Conservation (phyloP, 2,888 invertebrate genomes). For the Caenorhabditis doughertyi region DNA sequence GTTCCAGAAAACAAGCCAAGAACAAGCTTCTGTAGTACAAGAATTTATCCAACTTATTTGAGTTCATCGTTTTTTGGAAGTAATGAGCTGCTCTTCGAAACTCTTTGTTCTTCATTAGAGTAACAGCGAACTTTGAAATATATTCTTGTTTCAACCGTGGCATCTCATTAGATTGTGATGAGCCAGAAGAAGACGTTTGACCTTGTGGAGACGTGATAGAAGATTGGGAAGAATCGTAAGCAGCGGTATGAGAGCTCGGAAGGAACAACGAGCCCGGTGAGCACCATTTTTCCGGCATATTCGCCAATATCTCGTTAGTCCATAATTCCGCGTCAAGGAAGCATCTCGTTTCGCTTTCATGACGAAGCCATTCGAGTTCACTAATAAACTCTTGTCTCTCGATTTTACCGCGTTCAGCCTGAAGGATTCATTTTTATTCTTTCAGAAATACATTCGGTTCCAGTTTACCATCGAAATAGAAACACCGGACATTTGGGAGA, state of each 20-base stretch:
- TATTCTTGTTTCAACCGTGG: conserved; percentile 10
- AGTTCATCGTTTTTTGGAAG: conserved; percentile 73
- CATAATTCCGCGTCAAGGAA: conserved; percentile 58
- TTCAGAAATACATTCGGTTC: too few species aligned
- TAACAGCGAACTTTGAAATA: conserved; percentile 37
- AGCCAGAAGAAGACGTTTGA: not conserved
- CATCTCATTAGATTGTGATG: not conserved
- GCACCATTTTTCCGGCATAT: conserved; percentile 55
- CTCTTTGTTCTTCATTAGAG: conserved; percentile 64
- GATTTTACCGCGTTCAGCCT: conserved; percentile 62
- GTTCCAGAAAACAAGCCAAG: conserved; percentile 64
- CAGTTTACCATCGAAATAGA: conserved; percentile 67
- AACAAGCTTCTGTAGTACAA: conserved; percentile 83
- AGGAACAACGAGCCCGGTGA: not conserved
- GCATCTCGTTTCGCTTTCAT: conserved; percentile 68
- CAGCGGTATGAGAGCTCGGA: not conserved
- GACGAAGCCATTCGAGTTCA: conserved; percentile 76
- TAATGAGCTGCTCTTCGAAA: conserved; percentile 85
- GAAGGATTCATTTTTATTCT: too few species aligned
- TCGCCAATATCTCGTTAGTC: conserved; percentile 58
- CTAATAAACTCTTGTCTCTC: conserved; percentile 64
- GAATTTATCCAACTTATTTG: conserved; percentile 89
- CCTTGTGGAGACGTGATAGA: conserved; percentile 8
- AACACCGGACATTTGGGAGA: conserved; percentile 65
- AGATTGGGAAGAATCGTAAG: not conserved